These are phyloP conservation scores for Globodera rostochiensis DNA, from an alignment of 1,140 invertebrate genomes.

Conservation along the genomic window DNA sequence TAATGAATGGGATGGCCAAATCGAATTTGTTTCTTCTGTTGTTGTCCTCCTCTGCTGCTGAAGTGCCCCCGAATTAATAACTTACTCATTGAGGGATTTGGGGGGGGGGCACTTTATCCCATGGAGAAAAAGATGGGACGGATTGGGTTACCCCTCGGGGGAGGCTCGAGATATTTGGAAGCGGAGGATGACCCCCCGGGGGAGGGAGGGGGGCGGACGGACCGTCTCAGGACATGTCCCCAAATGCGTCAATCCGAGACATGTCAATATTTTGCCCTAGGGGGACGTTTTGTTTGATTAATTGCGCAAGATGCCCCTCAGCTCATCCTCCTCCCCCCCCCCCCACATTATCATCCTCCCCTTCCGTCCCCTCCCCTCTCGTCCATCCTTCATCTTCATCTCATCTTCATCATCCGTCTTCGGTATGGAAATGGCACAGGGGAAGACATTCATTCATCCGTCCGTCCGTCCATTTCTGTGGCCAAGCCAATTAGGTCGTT, in stretches of 20 bases:
- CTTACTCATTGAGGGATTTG: not conserved
- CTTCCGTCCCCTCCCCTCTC: not conserved
- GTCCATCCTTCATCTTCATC: not conserved
- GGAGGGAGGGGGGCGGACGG: not conserved
- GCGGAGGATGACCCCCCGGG: not conserved
- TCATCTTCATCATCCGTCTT: not conserved
- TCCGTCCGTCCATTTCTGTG: not conserved
- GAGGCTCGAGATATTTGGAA: not conserved
- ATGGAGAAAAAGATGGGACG: not conserved
- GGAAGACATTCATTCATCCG: not conserved
- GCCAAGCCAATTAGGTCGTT: not conserved
- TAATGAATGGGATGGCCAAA: conserved; percentile 11
- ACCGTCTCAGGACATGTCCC: not conserved
- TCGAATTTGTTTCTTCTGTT: conserved; percentile 3
- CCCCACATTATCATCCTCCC: not conserved
- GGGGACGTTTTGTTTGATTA: conserved; percentile 8
- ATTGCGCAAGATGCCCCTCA: conserved; percentile 4
- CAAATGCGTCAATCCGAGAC: conserved; percentile 9
- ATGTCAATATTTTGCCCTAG: not conserved
- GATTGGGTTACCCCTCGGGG: not conserved
- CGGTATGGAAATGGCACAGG: not conserved
- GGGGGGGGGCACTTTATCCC: not conserved
- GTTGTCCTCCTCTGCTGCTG: not conserved
- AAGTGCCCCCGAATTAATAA: conserved; percentile 10
- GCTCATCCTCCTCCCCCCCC: no score